Percentiles rank a stretch among this genome's conserved stretches.
phyloP scores from a whole-genome alignment of 37 sponge, comb jelly and placozoan genomes.

The Haliclona indistincta region DNA sequence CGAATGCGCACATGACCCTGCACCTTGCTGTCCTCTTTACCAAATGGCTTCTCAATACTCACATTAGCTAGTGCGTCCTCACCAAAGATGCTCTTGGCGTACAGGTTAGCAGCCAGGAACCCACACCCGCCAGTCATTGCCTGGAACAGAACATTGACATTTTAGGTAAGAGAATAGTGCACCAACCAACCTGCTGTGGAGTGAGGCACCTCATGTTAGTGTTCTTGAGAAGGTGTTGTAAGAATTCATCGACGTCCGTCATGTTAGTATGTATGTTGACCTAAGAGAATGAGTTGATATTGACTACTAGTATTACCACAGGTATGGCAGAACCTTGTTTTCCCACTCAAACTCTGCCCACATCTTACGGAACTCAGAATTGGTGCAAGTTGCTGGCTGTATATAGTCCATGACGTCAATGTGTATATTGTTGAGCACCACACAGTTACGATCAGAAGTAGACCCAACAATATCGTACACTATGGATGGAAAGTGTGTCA shows the following conservation, averaged over 20 bases:
- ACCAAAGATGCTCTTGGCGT: conserved; percentile 97
- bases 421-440: conserved; percentile 97
- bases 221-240: conserved; percentile 80
- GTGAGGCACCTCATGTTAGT: conserved; percentile 99
- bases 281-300: conserved; percentile 32
- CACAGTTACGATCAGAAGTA: conserved; percentile 93
- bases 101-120: conserved; percentile 97
- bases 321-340: conserved; percentile 78
- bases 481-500: conserved; percentile 29
- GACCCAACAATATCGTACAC: conserved; percentile 97
- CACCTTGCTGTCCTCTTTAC: conserved; percentile 40
- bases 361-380: conserved; percentile 97
- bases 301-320: not conserved
- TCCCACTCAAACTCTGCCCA: conserved; percentile 99
- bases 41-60: conserved; percentile 82
- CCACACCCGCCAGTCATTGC: conserved; percentile 96
- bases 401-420: conserved; percentile 99
- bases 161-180: not conserved
- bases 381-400: conserved; percentile 87
- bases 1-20: conserved; percentile 96
- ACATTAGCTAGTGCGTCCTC: conserved; percentile 99
- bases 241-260: conserved; percentile 70
- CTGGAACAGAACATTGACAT: conserved; percentile 16
- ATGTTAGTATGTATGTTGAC: conserved; percentile 92
- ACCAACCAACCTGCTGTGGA: conserved; percentile 75